Conservation (phyloP, 2,797 vertebrate species). For the Semotilus atromaculatus region DNA sequence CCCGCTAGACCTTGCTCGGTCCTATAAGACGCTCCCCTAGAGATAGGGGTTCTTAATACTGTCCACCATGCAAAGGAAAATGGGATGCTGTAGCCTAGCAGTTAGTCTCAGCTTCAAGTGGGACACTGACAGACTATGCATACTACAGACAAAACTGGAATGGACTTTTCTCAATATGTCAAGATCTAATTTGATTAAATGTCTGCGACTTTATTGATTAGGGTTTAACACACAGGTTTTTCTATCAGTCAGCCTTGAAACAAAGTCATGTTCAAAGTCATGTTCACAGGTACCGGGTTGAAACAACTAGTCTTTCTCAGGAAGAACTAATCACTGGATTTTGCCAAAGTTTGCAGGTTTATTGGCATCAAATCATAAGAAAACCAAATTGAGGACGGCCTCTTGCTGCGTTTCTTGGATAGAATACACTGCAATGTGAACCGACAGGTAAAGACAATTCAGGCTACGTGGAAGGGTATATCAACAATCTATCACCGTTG, state of each 20-base stretch:
- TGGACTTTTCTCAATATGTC: background rate
- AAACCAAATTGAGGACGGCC: background rate
- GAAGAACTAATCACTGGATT: background rate
- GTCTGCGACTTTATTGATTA: background rate
- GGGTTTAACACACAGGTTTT: background rate
- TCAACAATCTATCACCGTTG: background rate
- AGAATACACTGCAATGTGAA: background rate
- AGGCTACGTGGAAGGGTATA: background rate
- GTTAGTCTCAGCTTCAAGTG: background rate
- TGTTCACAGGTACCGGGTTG: background rate
- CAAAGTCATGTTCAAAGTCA: background rate
- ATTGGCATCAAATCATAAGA: background rate
- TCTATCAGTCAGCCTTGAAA: background rate
- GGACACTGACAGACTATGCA: background rate
- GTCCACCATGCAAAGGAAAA: background rate
- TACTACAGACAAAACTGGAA: background rate
- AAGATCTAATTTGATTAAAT: background rate
- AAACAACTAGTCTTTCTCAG: background rate
- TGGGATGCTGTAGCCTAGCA: background rate
- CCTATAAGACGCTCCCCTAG: background rate
- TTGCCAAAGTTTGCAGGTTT: background rate
- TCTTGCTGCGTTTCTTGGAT: background rate
- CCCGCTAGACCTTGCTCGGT: background rate
- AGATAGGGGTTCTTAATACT: background rate
- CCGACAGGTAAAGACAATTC: background rate